Evolutionary conservation across 2,797 vertebrate species (phyloP), one percentile per base, ranked within the genome.

Genomic region (Chiloscyllium punctatum): DNA sequence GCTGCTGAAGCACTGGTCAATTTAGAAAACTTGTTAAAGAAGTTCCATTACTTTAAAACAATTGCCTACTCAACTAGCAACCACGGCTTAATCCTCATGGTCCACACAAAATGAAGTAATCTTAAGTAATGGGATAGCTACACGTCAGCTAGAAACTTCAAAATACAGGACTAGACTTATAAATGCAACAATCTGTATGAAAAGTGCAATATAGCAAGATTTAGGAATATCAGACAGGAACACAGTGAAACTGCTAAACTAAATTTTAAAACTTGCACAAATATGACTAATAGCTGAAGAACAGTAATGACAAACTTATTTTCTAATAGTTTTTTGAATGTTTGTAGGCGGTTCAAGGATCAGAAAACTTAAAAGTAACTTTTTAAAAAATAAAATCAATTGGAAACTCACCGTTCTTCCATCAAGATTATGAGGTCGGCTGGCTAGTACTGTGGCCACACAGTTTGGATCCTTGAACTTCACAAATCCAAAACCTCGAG

Each of bases 391-490:
- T 33, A 95, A 95, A 25, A 1, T 57, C 53, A 95, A 87, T 42
- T 68, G 48, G 30, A 30, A 90, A 99, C 99, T 99, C 97, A 99
- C 99, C 96, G 99, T 99, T 98, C 99, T 98, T 97, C 99, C 99
- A 96, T 99, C 99, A 95, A 99, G 98, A 96, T 98, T 99, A 96
- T 99, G 99, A 94, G 99, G 99, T 98, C 99, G 99, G 96, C 98
- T 99, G 97, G 99, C 99, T 98, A 99, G 97, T 96, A 99, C 99
- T 30, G 98, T 99, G 96, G 99, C 99, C 97, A 99, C 99, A 97
- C 99, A 99, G 98, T 99, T 99, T 95, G 99, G 99, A 97, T 99
- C 99, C 98, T 99, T 99, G 97, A 99, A 99, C 97, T 99, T 99
- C 96, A 99, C 99, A 98, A 99, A 99, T 97, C 99, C 99, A 97